Evolutionary conservation across 2,113 vertebrate genomes (phyloP).

Genomic region (Penelope pileata): DNA sequence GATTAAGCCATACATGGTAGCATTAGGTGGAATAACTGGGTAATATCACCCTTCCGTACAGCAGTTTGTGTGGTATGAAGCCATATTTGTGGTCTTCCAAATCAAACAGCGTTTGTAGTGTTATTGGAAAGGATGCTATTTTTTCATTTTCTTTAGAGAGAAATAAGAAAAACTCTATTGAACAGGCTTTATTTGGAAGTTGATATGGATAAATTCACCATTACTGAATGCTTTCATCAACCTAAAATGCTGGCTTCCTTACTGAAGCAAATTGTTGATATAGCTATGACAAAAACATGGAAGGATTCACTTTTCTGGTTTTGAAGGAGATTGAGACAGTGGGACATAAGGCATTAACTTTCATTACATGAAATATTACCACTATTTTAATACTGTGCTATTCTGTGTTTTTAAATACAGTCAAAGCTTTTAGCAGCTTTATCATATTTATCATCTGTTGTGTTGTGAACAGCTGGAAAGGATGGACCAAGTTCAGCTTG

Average conservation of each 20-base stretch:
- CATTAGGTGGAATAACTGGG: conserved; percentile 35
- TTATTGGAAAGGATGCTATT: conserved; percentile 25
- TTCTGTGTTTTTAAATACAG: background rate
- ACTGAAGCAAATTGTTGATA: background rate
- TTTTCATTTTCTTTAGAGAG: background rate
- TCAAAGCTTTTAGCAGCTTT: background rate
- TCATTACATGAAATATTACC: background rate
- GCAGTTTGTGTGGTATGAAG: conserved; percentile 43
- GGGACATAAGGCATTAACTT: background rate
- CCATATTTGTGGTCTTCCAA: conserved; percentile 49
- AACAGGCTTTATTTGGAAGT: conserved; percentile 11
- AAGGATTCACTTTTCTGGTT: background rate
- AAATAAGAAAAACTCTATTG: conserved; percentile 24
- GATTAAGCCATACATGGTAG: conserved; percentile 37
- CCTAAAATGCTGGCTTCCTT: background rate
- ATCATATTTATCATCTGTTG: background rate
- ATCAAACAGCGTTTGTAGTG: conserved; percentile 59
- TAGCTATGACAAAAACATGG: background rate
- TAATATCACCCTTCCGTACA: conserved; percentile 38
- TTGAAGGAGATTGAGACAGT: background rate
- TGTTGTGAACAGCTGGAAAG: conserved; percentile 48
- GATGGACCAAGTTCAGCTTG: background rate
- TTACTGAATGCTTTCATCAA: background rate
- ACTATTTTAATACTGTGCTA: background rate
- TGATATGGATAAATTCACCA: background rate